A percentile compares a stretch with the other conserved stretches of the same genome.
Conservation (phyloP, 2,113 vertebrate genomes). For the Halichoerus grypus region DNA sequence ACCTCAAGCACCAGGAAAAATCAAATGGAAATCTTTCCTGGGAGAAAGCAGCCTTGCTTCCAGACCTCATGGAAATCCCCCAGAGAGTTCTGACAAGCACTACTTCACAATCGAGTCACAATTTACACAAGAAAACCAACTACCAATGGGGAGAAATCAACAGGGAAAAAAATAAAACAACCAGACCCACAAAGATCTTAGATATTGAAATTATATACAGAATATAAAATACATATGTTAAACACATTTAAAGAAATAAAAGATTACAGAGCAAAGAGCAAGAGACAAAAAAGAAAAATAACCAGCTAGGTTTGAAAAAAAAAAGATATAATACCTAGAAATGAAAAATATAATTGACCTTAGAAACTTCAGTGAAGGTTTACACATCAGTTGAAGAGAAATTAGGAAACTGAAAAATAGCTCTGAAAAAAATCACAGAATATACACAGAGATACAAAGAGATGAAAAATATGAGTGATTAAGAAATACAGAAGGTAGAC, state of each 20-base stretch:
- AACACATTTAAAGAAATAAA: conserved; percentile 49
- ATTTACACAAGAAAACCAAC: not conserved
- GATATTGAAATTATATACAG: not conserved
- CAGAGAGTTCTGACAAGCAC: not conserved
- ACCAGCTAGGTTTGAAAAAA: conserved; percentile 5
- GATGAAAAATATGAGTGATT: not conserved
- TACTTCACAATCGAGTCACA: conserved; percentile 9
- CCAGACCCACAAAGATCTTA: not conserved
- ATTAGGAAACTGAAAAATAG: conserved; percentile 37
- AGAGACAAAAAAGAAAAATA: not conserved
- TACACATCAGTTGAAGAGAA: conserved; percentile 34
- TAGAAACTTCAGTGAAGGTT: conserved; percentile 15
- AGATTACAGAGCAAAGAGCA: not conserved
- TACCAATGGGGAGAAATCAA: conserved; percentile 1
- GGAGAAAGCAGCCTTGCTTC: not conserved
- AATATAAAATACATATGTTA: conserved; percentile 30
- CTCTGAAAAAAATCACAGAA: conserved; percentile 12
- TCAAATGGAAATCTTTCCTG: conserved; percentile 4
- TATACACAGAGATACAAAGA: conserved; percentile 30
- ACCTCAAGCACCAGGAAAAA: conserved; percentile 9
- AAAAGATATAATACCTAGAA: not conserved
- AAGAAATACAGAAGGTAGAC: not conserved
- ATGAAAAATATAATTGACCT: conserved; percentile 6
- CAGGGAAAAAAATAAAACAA: conserved; percentile 11
- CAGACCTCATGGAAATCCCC: not conserved